Evolutionary conservation across 2,797 vertebrate species (phyloP).

Genomic region (Sebastiscus tertius): DNA sequence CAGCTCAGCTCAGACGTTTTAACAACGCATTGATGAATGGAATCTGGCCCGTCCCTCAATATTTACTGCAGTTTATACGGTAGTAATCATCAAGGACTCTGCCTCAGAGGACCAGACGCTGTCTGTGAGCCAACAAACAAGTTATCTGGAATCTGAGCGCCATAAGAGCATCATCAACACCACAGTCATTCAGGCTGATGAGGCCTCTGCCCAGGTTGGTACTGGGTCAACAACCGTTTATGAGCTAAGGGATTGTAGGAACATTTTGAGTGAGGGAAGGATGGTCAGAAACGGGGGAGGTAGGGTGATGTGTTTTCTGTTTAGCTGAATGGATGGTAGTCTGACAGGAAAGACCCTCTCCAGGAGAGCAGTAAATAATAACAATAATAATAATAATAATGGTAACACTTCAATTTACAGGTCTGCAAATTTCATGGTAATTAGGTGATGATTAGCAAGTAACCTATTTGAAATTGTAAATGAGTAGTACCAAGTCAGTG

Average conservation of each 20-base stretch:
- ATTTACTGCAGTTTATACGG: conserved; percentile 36
- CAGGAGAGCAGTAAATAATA: not conserved
- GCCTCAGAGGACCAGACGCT: not conserved
- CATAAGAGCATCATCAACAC: not conserved
- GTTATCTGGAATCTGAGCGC: not conserved
- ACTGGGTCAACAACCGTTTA: not conserved
- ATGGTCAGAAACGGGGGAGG: too few relatives aligned
- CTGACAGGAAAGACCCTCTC: not conserved
- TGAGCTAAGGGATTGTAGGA: not conserved
- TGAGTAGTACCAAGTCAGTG: too few relatives aligned
- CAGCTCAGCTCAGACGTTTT: conserved; percentile 19
- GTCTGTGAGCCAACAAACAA: not conserved
- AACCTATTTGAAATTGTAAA: too few relatives aligned
- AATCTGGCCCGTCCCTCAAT: conserved; percentile 21
- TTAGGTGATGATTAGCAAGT: too few relatives aligned
- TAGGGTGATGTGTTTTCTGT: too few relatives aligned
- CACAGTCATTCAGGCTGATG: not conserved
- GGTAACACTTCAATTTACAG: not conserved
- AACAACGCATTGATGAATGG: conserved; percentile 22
- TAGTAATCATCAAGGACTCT: conserved; percentile 21
- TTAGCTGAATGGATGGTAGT: too few relatives aligned
- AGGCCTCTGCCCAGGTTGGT: not conserved
- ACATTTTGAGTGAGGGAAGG: too few relatives aligned
- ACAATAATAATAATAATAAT: not conserved
- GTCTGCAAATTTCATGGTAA: too few relatives aligned